Base-by-base conservation (phyloP, 2,888 invertebrate genomes). In the Drosophila meridiana region DNA sequence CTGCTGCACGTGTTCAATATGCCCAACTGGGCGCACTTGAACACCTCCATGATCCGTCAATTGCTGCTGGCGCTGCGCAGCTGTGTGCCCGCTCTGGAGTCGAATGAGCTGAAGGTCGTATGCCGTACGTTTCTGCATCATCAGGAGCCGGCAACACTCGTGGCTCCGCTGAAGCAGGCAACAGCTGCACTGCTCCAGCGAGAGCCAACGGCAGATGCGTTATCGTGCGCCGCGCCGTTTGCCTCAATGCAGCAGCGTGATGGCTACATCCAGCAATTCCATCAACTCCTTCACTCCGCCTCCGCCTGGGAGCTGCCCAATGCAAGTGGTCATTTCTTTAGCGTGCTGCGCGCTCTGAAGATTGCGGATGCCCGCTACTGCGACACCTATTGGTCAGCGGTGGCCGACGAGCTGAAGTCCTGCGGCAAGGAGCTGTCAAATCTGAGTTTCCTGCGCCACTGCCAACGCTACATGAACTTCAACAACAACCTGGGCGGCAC, bases 391-490 rank as follows among this genome's bases (percentile, higher is more conserved):
- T 95, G 95, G 95, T 84, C 91, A 9, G 91, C 91, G 60, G 91
- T 94, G 0, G 65, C 94, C 0, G 58, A 86, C 2, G 82, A 92
- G 48, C 69, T 94, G 45, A 81, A 92, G 9, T 66, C 76, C 3
- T 76, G 88, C 34, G 65, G 81, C 0, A 76, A 77, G 13, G 87
- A 92, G 48, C 83, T 84, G 34, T 66, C 30, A 0, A 52, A 82
- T n/a, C 80, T 91, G 47, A 88, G 90, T 55, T 81, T 94, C 47
- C 69, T 94, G 9, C 92, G 91, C 38, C 91, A 94, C 43, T 94
- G 94, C 70, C 93, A 94, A 64, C 94, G 94, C 66, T 95, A 95
- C 79, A 93, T 94, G 92, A 92, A 94, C 82, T 95, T 94, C 79
- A 94, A 94, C 74, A 94, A 93, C 62, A 94, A 94, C 82, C 83